A percentile compares a stretch with the other conserved stretches of the same genome.
Conservation (phyloP, 2,113 vertebrate genomes). For the Alouatta palliata region DNA sequence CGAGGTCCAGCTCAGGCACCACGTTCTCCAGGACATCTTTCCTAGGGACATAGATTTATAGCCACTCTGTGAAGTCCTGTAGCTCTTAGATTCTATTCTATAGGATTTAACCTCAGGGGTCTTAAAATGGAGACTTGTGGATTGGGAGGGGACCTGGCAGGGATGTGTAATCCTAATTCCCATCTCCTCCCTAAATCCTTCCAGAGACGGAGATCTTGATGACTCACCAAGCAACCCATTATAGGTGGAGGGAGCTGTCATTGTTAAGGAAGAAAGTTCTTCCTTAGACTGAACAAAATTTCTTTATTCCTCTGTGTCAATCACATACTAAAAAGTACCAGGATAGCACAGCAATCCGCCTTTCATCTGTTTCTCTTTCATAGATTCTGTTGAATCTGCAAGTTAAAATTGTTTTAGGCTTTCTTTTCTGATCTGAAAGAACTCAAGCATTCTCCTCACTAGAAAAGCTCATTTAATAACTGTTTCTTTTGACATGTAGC, state of each 20-base stretch:
- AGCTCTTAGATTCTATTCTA: not conserved
- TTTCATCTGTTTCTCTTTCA: constrained; percentile 62
- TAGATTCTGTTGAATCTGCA: constrained; percentile 69
- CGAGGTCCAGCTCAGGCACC: not conserved
- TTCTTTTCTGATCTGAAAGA: constrained; percentile 68
- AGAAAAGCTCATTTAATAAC: constrained; percentile 47
- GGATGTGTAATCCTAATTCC: not conserved
- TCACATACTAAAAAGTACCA: constrained; percentile 44
- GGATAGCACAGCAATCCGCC: not conserved
- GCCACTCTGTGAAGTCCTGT: not conserved
- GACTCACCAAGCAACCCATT: not conserved
- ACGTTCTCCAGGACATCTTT: not conserved
- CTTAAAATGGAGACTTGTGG: not conserved
- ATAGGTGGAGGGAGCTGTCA: not conserved
- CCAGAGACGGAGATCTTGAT: not conserved
- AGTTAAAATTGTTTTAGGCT: constrained; percentile 68
- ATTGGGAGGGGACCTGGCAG: not conserved
- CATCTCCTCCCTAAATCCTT: not conserved
- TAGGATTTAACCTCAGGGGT: not conserved
- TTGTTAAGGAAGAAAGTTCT: constrained; percentile 1
- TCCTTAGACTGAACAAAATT: not conserved
- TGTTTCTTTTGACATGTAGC: constrained; percentile 24
- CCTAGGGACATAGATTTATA: not conserved
- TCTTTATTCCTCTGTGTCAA: constrained; percentile 40
- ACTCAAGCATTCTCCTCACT: constrained; percentile 57